These are phyloP conservation scores for Drosophila lini DNA, from an alignment of 1,140 invertebrate species.

Conservation along the genomic window DNA sequence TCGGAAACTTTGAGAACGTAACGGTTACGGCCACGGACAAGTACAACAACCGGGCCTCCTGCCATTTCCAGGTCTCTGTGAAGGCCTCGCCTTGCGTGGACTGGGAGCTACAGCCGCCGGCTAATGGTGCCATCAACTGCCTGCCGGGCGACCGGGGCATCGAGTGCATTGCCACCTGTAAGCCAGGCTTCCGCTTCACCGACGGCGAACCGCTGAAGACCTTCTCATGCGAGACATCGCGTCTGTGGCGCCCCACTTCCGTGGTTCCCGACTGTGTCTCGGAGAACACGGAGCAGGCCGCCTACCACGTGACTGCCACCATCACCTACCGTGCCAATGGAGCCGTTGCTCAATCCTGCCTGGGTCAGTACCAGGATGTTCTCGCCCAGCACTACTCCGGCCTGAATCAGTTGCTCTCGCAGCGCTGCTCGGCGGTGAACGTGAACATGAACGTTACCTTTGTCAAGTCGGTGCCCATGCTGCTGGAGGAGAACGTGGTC, in stretches of 20 bases:
- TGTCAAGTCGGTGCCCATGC: constrained; percentile 90
- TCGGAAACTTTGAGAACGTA: constrained; percentile 97
- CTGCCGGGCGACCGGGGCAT: constrained; percentile 90
- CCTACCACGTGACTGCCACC: constrained; percentile 95
- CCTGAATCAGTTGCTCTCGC: constrained; percentile 92
- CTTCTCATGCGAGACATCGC: constrained; percentile 92
- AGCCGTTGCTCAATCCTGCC: constrained; percentile 92
- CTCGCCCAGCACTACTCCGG: constrained; percentile 92
- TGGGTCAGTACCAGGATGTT: constrained; percentile 94
- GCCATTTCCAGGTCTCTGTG: constrained; percentile 96
- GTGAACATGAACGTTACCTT: constrained; percentile 98
- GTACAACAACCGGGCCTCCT: constrained; percentile 94
- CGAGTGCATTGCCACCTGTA: constrained; percentile 96
- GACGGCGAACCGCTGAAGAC: constrained; percentile 94
- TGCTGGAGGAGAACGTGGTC: constrained; percentile 94
- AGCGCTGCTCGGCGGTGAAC: constrained; percentile 96
- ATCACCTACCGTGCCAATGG: constrained; percentile 95
- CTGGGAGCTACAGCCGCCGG: constrained; percentile 95
- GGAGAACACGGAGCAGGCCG: constrained; percentile 96
- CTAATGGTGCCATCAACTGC: constrained; percentile 95
- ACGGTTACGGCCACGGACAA: constrained; percentile 95
- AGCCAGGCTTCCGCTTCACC: constrained; percentile 95
- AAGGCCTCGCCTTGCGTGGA: constrained; percentile 97
- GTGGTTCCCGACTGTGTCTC: constrained; percentile 97
- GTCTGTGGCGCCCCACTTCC: constrained; percentile 92